Conservation (phyloP, 2,888 invertebrate species). For the Unio pictorum region DNA sequence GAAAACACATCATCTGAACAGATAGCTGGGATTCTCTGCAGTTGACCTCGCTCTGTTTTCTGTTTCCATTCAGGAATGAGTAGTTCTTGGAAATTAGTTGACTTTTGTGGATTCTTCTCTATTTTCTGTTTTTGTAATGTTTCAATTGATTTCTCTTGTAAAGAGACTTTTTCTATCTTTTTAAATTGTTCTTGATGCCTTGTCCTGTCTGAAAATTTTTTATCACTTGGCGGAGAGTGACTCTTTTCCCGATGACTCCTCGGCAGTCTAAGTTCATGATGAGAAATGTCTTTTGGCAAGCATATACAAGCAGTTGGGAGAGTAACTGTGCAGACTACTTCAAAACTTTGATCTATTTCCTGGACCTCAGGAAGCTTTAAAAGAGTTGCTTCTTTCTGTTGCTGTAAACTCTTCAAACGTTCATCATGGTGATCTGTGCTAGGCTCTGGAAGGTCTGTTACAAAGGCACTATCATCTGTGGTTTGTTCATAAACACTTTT, state of each 20-base stretch:
- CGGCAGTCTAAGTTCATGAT: slow-evolving; percentile 40
- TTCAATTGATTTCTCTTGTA: slow-evolving; percentile 4
- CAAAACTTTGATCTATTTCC: slow-evolving; percentile 4
- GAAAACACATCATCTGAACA: slow-evolving; percentile 29
- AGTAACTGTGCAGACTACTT: slow-evolving; percentile 26
- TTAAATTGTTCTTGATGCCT: background rate
- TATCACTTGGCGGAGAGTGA: slow-evolving; percentile 10
- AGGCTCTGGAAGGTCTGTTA: no score
- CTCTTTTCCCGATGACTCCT: slow-evolving; percentile 12
- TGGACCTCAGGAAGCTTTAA: no score
- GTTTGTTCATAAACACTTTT: no score
- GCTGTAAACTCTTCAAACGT: no score
- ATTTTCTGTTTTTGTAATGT: slow-evolving; percentile 6
- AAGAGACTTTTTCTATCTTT: slow-evolving; percentile 4
- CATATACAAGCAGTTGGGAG: slow-evolving; percentile 38
- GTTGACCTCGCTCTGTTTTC: slow-evolving; percentile 10
- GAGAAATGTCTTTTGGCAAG: slow-evolving; percentile 46
- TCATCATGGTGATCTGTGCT: no score
- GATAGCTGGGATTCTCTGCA: slow-evolving; percentile 18
- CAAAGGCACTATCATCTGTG: no score
- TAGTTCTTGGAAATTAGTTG: slow-evolving; percentile 52
- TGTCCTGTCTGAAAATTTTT: slow-evolving; percentile 1
- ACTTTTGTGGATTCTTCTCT: slow-evolving; percentile 11
- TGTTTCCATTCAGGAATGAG: slow-evolving; percentile 54
- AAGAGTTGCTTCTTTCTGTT: no score